These are phyloP conservation scores for Ectemnius cavifrons DNA, from an alignment of 2,888 invertebrate genomes.

Conservation along the genomic window DNA sequence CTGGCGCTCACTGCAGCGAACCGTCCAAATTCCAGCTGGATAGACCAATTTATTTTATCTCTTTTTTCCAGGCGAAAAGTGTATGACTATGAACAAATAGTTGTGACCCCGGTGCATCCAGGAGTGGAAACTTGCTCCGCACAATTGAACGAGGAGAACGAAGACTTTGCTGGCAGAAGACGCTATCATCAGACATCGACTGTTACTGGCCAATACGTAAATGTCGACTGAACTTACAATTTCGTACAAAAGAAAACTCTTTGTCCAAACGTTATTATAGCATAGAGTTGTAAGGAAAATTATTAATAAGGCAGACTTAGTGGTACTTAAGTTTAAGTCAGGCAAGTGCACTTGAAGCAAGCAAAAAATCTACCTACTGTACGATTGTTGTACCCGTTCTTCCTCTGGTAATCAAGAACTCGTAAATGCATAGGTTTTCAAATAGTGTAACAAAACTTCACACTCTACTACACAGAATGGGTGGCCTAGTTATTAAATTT, in stretches of 20 bases:
- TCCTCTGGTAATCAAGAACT: no score
- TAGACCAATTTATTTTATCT: no score
- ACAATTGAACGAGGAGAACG: conserved; percentile 95
- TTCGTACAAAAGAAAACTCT: conserved; percentile 13
- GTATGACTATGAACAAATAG: conserved; percentile 90
- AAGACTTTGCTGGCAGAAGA: conserved; percentile 94
- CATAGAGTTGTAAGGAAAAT: neutral
- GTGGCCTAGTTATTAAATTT: no score
- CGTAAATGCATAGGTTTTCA: no score
- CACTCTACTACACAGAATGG: no score
- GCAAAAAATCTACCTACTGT: neutral
- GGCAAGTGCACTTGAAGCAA: neutral
- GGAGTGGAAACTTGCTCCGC: conserved; percentile 89
- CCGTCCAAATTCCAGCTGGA: no score
- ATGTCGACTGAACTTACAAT: conserved; percentile 63
- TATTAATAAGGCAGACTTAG: neutral
- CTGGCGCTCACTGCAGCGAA: no score
- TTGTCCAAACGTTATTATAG: neutral
- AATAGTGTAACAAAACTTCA: no score
- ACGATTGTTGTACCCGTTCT: neutral
- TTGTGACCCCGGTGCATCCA: conserved; percentile 90
- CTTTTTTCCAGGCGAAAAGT: conserved; percentile 83
- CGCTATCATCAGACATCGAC: conserved; percentile 95
- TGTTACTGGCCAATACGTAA: conserved; percentile 86
- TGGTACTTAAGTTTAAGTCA: neutral